phyloP scores from a whole-genome alignment of 2,888 invertebrate species.

The Acanthosepion lycidas region DNA sequence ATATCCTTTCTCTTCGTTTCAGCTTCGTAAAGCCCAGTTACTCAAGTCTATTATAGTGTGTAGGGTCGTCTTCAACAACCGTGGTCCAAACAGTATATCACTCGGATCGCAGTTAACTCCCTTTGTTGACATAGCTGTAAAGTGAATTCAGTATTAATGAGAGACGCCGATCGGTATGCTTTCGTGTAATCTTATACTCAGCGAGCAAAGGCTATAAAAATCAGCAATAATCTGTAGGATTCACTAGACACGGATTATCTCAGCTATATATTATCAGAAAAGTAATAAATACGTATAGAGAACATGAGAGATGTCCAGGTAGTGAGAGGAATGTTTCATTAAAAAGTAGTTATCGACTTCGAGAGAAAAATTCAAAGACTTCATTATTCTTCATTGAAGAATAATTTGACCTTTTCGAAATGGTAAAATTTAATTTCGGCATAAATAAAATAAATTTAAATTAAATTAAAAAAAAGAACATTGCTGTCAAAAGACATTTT shows the following conservation, averaged over 20 bases:
- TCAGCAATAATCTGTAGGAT: neutral
- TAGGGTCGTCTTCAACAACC: neutral
- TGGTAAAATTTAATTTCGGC: no score
- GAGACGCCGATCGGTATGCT: neutral
- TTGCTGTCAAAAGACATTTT: no score
- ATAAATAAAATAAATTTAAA: no score
- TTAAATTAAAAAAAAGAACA: no score
- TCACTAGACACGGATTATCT: neutral
- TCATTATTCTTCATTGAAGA: no score
- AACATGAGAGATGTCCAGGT: neutral
- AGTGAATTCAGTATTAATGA: neutral
- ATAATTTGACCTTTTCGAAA: no score
- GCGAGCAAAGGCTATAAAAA: neutral
- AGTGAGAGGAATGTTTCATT: neutral
- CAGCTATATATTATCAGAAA: neutral
- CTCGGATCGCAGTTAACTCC: neutral
- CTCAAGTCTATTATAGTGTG: neutral
- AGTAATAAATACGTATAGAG: neutral
- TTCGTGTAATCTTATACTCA: neutral
- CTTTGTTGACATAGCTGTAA: neutral
- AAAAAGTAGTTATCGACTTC: neutral
- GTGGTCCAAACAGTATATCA: neutral
- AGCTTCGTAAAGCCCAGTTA: neutral
- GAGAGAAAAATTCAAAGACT: neutral
- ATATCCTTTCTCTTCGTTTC: neutral